phyloP scores from a whole-genome alignment of 2,888 invertebrate species.

The Lobophora halterata region DNA sequence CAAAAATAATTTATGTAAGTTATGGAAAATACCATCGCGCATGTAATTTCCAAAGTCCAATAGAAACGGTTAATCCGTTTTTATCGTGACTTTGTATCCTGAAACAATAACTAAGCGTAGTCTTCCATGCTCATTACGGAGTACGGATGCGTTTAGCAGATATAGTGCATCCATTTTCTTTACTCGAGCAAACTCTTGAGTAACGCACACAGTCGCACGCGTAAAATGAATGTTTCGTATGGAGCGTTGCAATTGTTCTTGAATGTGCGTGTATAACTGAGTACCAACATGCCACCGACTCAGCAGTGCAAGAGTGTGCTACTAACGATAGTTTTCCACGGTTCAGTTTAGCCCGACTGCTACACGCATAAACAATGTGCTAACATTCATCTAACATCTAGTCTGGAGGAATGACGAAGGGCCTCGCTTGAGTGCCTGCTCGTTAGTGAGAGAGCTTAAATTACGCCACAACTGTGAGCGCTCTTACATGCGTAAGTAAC shows the following conservation, averaged over 20 bases:
- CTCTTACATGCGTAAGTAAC: conserved; percentile 59
- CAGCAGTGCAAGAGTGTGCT: conserved; percentile 1
- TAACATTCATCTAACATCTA: conserved; percentile 67
- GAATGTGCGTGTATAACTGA: conserved; percentile 3
- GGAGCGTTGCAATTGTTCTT: conserved; percentile 2
- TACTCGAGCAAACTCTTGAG: no score
- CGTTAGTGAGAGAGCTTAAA: conserved; percentile 71
- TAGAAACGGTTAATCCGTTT: no score
- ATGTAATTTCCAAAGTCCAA: conserved; percentile 10
- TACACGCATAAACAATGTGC: conserved; percentile 56
- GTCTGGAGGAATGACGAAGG: conserved; percentile 53
- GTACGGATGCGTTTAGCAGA: no score
- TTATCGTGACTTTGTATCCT: no score
- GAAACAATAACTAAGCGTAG: conserved; percentile 17
- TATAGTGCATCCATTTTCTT: no score
- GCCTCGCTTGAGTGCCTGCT: conserved; percentile 64
- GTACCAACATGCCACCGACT: conserved; percentile 3
- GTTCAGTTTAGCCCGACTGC: conserved; percentile 21
- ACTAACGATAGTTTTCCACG: conserved; percentile 6
- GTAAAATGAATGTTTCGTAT: no score
- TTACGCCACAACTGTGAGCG: conserved; percentile 54
- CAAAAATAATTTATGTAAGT: not conserved
- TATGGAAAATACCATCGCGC: not conserved
- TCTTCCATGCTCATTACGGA: no score
- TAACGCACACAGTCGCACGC: no score